Evolutionary conservation across 2,797 vertebrate genomes (phyloP), one percentile per base, ranked within the genome.

Genomic region (Gastrophryne carolinensis): DNA sequence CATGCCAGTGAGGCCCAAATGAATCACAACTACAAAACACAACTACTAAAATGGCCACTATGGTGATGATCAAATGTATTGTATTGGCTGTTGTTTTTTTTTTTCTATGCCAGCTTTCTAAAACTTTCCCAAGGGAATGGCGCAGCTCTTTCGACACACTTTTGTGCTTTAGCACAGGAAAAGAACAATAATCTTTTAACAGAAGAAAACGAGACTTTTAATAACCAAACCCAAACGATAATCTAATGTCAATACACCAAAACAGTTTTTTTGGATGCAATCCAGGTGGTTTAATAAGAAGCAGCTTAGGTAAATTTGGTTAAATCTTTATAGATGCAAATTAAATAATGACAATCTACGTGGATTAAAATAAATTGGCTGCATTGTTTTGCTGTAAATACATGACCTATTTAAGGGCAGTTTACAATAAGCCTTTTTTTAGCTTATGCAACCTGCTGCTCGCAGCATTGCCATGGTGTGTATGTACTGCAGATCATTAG

Each of bases 341-440:
- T 69, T 69, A 76, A 76, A 76, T 76, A 76, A 69, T 63, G 64
- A 58, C 72, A 69, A 62, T 76, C 56, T 70, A 17, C 23, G 24
- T 9, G 50, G 49, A 76, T 76, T 76, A 76, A 39, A 70, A 15
- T 41, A 71, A 64, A 77, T 30, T 30, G 11, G 7, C 21, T 26
- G 34, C 50, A 64, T 77, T 60, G 73, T 68, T 60, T 67, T 75
- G 32, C 64, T 52, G 23, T 49, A 75, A 61, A 75, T 68, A 67
- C 64, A n/a, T 61, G 62, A 67, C 41, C 73, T 41, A 39, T 67
- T 75, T 73, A 65, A 50, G 67, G 54, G 52, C 41, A 57, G 50
- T 67, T 67, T 29, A 67, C 52, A 49, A 50, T 74, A 27, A 66
- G 30, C 39, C 35, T 30, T 74, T 24, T 6, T 50, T 56, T 44